A percentile compares a stretch with the other conserved stretches of the same genome.
These are phyloP conservation scores for Platorchestia sp. DNA, from an alignment of 1,140 invertebrate genomes.

Conservation along the genomic window DNA sequence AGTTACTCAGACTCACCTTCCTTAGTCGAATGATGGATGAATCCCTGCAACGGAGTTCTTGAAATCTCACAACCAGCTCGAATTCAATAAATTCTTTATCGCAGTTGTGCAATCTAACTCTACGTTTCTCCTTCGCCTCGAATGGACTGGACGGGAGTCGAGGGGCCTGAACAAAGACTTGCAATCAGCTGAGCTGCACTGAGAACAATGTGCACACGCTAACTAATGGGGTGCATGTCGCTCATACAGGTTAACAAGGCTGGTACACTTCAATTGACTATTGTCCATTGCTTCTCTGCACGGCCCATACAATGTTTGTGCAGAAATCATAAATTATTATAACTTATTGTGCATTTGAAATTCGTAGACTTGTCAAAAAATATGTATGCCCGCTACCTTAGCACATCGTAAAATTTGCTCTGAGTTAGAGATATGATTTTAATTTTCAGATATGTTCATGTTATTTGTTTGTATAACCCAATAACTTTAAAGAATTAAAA, in stretches of 20 bases:
- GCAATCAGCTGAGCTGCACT: not conserved
- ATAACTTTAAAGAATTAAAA: too few relatives aligned
- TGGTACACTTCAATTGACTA: not conserved
- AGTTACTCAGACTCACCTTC: not conserved
- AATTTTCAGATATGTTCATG: too few relatives aligned
- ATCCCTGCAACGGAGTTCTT: not conserved
- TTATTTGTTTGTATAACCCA: too few relatives aligned
- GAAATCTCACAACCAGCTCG: not conserved
- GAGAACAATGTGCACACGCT: not conserved
- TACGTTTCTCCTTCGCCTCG: not conserved
- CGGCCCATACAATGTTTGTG: not conserved
- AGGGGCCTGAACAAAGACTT: not conserved
- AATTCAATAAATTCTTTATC: not conserved
- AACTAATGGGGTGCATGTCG: not conserved
- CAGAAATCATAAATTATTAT: not conserved
- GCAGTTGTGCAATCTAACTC: not conserved
- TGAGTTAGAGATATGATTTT: too few relatives aligned
- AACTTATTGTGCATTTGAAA: not conserved
- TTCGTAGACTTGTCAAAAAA: too few relatives aligned
- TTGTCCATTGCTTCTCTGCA: not conserved
- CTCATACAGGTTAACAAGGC: not conserved
- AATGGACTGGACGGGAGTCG: not conserved
- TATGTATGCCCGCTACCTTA: too few relatives aligned
- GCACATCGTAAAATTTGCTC: too few relatives aligned
- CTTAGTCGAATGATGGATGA: not conserved